Evolutionary conservation across 2,113 vertebrate genomes (phyloP).

Genomic region (Proteles cristata): DNA sequence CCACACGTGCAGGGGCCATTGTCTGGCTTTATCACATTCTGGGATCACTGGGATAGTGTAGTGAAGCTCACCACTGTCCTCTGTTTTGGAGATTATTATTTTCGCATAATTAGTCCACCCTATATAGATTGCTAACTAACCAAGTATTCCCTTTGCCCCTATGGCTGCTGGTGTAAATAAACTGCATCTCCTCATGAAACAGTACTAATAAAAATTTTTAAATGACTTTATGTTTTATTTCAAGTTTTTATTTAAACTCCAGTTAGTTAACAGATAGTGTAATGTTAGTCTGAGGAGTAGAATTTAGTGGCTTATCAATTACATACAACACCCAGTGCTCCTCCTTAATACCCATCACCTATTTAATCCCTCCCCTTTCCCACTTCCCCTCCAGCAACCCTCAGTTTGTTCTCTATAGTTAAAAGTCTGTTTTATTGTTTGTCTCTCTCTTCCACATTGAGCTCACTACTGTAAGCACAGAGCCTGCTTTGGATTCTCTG

Average conservation of each 20-base stretch:
- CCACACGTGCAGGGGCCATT: constrained; percentile 71
- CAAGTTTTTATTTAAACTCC: background rate
- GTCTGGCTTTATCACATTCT: constrained; percentile 79
- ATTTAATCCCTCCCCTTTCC: background rate
- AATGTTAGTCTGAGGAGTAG: background rate
- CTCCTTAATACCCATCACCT: background rate
- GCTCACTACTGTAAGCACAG: too few relatives aligned
- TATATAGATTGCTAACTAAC: constrained; percentile 79
- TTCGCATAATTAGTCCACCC: constrained; percentile 80
- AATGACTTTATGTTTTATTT: constrained; percentile 8
- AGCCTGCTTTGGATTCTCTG: too few relatives aligned
- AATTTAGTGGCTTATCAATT: background rate
- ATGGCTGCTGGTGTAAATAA: constrained; percentile 88
- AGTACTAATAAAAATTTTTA: constrained; percentile 76
- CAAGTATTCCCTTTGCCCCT: constrained; percentile 80
- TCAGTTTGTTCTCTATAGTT: background rate
- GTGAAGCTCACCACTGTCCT: constrained; percentile 72
- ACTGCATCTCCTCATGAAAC: constrained; percentile 78
- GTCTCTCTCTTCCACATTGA: background rate
- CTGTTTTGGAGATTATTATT: constrained; percentile 80
- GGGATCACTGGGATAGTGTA: constrained; percentile 77
- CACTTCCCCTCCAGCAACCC: background rate
- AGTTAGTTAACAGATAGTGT: background rate
- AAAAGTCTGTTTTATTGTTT: background rate
- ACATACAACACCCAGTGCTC: background rate